phyloP scores from a whole-genome alignment of 2,888 invertebrate species.

The Dasypogon diadema region DNA sequence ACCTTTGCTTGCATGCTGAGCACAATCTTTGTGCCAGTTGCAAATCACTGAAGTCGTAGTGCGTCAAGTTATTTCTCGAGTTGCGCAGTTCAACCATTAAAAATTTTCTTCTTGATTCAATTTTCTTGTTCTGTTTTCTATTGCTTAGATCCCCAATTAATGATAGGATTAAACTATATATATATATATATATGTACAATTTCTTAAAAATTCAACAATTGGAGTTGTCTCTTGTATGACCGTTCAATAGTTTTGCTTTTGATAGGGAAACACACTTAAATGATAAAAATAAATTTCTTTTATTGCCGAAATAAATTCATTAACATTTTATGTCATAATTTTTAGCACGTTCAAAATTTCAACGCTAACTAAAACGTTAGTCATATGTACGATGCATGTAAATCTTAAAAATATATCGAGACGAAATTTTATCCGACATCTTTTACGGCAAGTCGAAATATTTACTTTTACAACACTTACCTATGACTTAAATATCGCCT shows the following conservation, averaged over 20 bases:
- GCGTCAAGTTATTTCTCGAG: background rate
- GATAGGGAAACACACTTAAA: background rate
- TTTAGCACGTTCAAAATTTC: background rate
- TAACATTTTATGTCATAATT: slow-evolving; percentile 17
- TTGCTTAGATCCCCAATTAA: background rate
- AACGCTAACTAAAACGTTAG: background rate
- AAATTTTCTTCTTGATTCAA: background rate
- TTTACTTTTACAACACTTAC: too few relatives aligned
- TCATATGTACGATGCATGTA: too few relatives aligned
- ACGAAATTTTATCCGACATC: too few relatives aligned
- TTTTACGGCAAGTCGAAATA: too few relatives aligned
- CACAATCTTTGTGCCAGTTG: slow-evolving; percentile 12
- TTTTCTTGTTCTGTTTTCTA: background rate
- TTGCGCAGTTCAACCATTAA: slow-evolving; percentile 15
- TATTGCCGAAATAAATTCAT: background rate
- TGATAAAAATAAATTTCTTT: slow-evolving; percentile 16
- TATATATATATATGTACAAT: background rate
- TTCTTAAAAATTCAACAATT: background rate
- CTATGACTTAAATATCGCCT: slow-evolving; percentile 87
- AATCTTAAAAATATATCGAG: too few relatives aligned
- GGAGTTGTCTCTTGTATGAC: background rate
- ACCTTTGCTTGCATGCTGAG: slow-evolving; percentile 29
- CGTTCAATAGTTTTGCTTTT: background rate
- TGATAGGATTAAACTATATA: background rate
- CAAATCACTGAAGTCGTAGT: slow-evolving; percentile 19